Evolutionary conservation across 2,113 vertebrate genomes (phyloP).

Genomic region (Myotis lucifugus): DNA sequence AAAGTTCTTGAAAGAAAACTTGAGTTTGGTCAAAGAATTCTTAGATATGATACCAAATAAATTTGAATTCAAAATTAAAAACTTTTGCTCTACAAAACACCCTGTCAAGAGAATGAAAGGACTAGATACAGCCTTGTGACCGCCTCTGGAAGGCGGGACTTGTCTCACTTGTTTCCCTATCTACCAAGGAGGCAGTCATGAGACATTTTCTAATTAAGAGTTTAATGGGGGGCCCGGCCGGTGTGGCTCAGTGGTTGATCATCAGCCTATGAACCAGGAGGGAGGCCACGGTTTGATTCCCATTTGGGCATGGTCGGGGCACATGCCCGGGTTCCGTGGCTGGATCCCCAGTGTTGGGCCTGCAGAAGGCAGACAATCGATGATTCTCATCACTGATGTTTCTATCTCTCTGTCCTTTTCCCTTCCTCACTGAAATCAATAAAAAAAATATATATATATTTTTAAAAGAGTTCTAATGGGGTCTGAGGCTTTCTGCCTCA

Average conservation of each 20-base stretch:
- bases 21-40: neutral
- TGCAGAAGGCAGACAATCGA: too few relatives aligned
- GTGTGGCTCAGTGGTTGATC: too few relatives aligned
- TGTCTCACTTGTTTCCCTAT: neutral
- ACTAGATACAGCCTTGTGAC: neutral
- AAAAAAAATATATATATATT: too few relatives aligned
- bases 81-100: neutral
- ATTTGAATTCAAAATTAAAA: conserved; percentile 27
- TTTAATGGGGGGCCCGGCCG: too few relatives aligned
- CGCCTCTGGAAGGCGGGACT: neutral
- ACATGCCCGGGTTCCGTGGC: too few relatives aligned
- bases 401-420: too few relatives aligned
- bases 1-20: conserved; percentile 13
- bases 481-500: neutral
- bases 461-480: neutral
- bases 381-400: too few relatives aligned
- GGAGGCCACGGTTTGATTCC: too few relatives aligned
- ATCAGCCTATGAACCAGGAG: too few relatives aligned
- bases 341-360: too few relatives aligned
- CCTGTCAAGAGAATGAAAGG: neutral
- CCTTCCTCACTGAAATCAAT: too few relatives aligned
- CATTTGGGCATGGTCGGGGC: too few relatives aligned
- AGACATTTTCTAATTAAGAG: neutral
- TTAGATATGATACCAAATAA: neutral
- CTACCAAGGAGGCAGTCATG: neutral